Evolutionary conservation across 64 coral and sea anemone species (phyloP).

Genomic region (Pocillopora damicornis): DNA sequence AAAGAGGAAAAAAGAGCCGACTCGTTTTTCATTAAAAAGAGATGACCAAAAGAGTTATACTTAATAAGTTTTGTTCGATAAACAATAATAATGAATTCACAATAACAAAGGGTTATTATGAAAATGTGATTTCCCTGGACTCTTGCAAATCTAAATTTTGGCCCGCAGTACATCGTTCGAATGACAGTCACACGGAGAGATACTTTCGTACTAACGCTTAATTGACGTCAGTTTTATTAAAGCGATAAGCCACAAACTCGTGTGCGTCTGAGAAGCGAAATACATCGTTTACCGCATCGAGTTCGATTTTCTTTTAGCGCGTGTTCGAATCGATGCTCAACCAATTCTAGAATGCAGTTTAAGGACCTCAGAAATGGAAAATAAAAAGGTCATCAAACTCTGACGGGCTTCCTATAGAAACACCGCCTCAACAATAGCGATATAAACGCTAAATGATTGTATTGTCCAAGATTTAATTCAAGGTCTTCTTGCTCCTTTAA

Average conservation of each 20-base stretch:
- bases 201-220: background rate
- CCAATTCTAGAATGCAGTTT: background rate
- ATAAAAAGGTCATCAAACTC: constrained; percentile 61
- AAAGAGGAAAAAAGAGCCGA: background rate
- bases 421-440: constrained; percentile 78
- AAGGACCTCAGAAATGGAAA: constrained; percentile 33
- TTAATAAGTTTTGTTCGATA: background rate
- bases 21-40: background rate
- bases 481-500: constrained; percentile 77
- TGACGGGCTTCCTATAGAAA: constrained; percentile 64
- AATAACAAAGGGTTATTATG: background rate
- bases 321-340: background rate
- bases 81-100: background rate
- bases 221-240: constrained; percentile 12
- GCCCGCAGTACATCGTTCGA: background rate
- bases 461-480: constrained; percentile 94
- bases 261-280: background rate
- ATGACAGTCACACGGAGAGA: background rate
- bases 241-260: background rate
- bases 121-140: background rate
- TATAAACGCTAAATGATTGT: constrained; percentile 92
- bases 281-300: background rate
- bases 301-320: background rate
- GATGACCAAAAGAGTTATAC: background rate
- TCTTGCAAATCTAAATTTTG: background rate